Evolutionary conservation across 2,888 invertebrate genomes (phyloP), one percentile per base, ranked within the genome.

Genomic region (Phragmatobia fuliginosa): DNA sequence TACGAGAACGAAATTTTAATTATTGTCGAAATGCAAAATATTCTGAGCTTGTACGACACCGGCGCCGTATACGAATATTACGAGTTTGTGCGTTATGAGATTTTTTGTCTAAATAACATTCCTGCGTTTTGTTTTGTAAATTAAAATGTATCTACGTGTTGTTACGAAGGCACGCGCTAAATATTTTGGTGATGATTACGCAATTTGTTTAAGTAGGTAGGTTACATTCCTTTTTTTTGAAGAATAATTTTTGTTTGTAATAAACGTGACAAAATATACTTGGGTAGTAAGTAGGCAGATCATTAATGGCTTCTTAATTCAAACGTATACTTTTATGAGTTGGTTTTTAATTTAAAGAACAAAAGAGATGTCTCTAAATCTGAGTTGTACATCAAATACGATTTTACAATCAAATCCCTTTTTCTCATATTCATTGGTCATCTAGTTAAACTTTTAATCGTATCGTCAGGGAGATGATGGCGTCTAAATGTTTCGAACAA

Each of bases 11-110:
- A 61, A 60, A 56, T 75, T 73, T 71, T 73, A 75, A 79, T 78
- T 80, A 78, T 79, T 78, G 68, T 21, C 60, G 70, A 61, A 62
- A 78, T 78, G 71, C 73, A 67, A 80, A 79, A 78, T 80, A 80
- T 78, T 79, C 78, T 67, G 65, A 60, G 32, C 81, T 68, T 73
- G 78, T 78, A 18, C 68, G 45, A 45, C 25, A 59, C 66, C 25
- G 66, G 58, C 18, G 45, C 60, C 62, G 33, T 66, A 56, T 58
- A 71, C 66, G 56, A 67, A 56, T 56, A 63, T 49, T 71, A 66
- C 65, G 32, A 60, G 59, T 68, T 61, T 52, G 70, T 71, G 69
- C 49, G 52, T 59, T 66, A 38, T 70, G 59, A 72, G 73, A 78
- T 78, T 78, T 72, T 68, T 79, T 73, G 70, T 38, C 38, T 68